phyloP scores from a whole-genome alignment of 2,113 vertebrate species.

The Globicephala melas region DNA sequence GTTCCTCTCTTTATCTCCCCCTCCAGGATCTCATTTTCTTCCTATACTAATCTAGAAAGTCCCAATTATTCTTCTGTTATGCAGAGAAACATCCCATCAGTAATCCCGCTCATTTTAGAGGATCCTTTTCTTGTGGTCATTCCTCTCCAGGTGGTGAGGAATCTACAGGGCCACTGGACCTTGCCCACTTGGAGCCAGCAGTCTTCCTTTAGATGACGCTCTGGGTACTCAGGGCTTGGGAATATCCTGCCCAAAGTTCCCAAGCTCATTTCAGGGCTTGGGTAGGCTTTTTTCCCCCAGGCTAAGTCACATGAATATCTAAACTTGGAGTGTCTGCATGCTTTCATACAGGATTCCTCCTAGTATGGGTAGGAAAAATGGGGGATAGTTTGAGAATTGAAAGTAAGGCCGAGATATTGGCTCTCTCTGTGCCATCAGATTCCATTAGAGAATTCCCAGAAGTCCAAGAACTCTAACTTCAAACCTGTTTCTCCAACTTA shows the following conservation, averaged over 20 bases:
- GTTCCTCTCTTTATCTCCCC: not conserved
- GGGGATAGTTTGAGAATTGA: not conserved
- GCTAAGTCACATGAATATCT: not conserved
- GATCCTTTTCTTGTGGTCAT: not conserved
- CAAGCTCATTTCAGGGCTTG: not conserved
- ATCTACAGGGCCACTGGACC: not conserved
- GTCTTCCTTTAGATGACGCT: not conserved
- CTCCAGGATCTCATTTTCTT: not conserved
- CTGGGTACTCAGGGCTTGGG: not conserved
- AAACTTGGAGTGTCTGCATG: not conserved
- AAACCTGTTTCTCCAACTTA: not conserved
- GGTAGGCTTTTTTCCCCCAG: not conserved
- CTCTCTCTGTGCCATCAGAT: not conserved
- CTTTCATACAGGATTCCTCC: not conserved
- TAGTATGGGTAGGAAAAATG: not conserved
- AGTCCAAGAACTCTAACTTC: not conserved
- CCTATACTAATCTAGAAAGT: not conserved
- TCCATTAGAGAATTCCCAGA: not conserved
- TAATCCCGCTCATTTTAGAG: not conserved
- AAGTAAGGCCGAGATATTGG: not conserved
- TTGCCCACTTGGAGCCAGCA: not conserved
- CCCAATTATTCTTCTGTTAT: not conserved
- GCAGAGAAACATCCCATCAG: not conserved
- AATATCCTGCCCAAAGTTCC: not conserved
- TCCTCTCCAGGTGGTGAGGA: not conserved